phyloP scores from a whole-genome alignment of 2,797 vertebrate genomes.

The Chloroceryle amazona region DNA sequence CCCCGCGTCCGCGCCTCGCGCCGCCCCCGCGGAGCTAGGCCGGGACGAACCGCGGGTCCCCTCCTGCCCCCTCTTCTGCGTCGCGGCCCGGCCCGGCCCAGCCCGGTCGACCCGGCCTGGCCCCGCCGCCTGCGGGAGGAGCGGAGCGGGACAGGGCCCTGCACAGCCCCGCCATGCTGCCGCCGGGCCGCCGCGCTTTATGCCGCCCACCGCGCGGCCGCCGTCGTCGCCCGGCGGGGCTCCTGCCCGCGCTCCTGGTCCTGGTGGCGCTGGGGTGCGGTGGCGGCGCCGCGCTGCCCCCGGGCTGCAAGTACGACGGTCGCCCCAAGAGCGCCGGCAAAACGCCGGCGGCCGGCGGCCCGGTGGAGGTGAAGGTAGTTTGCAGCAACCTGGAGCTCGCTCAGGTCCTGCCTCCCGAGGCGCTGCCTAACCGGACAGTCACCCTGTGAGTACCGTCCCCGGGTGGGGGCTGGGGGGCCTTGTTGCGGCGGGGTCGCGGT shows the following conservation, averaged over 20 bases:
- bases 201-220: background rate
- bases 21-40: background rate
- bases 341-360: conserved; percentile 59
- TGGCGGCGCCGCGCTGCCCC: conserved; percentile 68
- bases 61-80: background rate
- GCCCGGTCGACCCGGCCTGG: background rate
- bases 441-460: conserved; percentile 90
- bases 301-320: conserved; percentile 89
- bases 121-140: background rate
- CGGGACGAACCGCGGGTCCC: background rate
- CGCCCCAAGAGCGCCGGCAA: conserved; percentile 80
- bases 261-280: conserved; percentile 23
- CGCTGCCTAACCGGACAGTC: conserved; percentile 91
- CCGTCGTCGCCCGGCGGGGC: background rate
- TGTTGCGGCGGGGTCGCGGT: background rate
- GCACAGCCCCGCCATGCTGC: conserved; percentile 1
- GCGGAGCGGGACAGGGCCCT: background rate
- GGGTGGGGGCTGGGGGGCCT: background rate
- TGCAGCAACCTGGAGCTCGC: conserved; percentile 93
- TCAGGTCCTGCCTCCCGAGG: conserved; percentile 86
- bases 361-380: conserved; percentile 86
- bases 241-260: conserved; percentile 43
- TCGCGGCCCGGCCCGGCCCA: background rate
- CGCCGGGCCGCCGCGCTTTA: background rate
- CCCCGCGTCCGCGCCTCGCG: background rate